phyloP scores from a whole-genome alignment of 2,113 vertebrate species.

The Thoracochromis brauschi region DNA sequence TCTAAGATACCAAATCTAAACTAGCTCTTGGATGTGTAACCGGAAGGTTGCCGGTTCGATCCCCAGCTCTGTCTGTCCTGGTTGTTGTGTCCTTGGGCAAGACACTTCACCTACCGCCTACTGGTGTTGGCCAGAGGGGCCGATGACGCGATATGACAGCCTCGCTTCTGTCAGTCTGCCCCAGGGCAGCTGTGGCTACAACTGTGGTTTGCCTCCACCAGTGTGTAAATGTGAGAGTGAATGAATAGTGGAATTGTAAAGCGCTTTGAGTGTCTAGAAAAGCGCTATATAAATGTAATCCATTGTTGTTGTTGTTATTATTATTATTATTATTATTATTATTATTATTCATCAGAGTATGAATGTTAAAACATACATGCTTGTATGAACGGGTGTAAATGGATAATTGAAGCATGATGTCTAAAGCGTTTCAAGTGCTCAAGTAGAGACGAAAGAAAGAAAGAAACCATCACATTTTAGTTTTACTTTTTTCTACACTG shows the following conservation, averaged over 20 bases:
- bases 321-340: background rate
- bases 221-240: background rate
- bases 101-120: background rate
- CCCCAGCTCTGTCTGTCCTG: background rate
- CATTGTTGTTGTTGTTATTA: rapidly evolving
- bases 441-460: background rate
- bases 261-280: background rate
- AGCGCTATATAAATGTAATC: background rate
- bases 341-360: background rate
- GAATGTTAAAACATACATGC: background rate
- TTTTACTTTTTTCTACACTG: background rate
- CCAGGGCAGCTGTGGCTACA: background rate
- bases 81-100: background rate
- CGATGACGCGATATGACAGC: rapidly evolving
- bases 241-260: background rate
- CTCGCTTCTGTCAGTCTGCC: background rate
- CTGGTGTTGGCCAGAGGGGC: background rate
- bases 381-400: background rate
- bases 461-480: background rate
- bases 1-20: background rate
- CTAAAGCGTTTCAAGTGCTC: background rate
- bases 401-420: background rate
- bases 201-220: rapidly evolving
- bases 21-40: background rate
- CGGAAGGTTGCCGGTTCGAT: background rate